Evolutionary conservation across 2,888 invertebrate genomes (phyloP).

Genomic region (Hydrotaea diabolus): DNA sequence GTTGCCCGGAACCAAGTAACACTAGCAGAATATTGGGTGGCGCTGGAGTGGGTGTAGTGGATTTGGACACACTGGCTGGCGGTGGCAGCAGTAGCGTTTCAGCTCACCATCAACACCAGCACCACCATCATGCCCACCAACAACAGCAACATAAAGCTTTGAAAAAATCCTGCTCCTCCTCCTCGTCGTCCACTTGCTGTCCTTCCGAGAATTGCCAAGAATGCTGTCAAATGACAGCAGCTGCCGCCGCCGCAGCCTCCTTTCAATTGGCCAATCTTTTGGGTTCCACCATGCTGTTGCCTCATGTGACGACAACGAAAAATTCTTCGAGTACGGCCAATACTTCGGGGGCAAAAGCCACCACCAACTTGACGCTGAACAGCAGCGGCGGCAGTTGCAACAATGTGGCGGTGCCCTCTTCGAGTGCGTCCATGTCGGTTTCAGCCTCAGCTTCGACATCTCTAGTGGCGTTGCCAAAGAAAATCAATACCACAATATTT

Average conservation of each 20-base stretch:
- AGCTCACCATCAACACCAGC: not conserved
- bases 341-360: conserved; percentile 38
- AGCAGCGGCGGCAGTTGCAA: conserved; percentile 53
- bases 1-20: not conserved
- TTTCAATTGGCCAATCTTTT: conserved; percentile 79
- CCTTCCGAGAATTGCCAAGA: conserved; percentile 73
- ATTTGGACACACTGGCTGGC: not conserved
- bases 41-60: not conserved
- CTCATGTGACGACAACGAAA: conserved; percentile 65
- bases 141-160: not conserved
- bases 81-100: not conserved
- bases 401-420: conserved; percentile 36
- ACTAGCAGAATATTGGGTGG: not conserved
- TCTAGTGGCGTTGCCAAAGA: conserved; percentile 67
- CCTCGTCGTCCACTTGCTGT: conserved; percentile 46
- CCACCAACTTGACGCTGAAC: conserved; percentile 41
- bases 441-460: not conserved
- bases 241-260: conserved; percentile 75
- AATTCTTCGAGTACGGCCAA: conserved; percentile 9
- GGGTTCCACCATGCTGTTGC: conserved; percentile 76
- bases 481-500: conserved; percentile 76
- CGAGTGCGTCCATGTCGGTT: conserved; percentile 52
- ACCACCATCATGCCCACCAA: conserved; percentile 18
- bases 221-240: conserved; percentile 75
- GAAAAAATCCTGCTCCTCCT: not conserved